phyloP scores from a whole-genome alignment of 2,888 invertebrate species.

The Andrena minutula region DNA sequence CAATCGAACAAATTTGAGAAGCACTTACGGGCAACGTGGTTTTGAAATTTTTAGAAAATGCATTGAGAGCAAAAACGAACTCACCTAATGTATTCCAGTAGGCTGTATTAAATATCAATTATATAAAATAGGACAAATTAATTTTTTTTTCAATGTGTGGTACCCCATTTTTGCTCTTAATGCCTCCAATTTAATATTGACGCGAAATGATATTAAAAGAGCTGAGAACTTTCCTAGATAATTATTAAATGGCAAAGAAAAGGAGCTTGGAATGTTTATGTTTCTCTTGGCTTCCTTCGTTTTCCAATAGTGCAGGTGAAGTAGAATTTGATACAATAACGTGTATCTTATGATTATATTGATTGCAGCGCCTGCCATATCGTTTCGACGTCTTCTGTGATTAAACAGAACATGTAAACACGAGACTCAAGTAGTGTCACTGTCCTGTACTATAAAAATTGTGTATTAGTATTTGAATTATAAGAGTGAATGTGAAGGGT shows the following conservation, averaged over 20 bases:
- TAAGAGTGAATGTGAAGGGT: not conserved
- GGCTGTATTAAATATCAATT: too few relatives aligned
- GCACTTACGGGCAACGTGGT: not conserved
- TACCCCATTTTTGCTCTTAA: too few relatives aligned
- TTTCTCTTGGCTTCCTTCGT: too few relatives aligned
- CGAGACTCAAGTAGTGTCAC: conserved; percentile 21
- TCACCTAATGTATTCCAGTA: too few relatives aligned
- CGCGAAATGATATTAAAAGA: not conserved
- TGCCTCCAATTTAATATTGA: too few relatives aligned
- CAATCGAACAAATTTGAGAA: conserved; percentile 13
- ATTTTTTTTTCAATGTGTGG: too few relatives aligned
- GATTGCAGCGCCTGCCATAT: not conserved
- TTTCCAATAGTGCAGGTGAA: too few relatives aligned
- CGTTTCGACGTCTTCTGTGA: conserved; percentile 23
- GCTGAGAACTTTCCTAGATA: not conserved
- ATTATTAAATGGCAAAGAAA: too few relatives aligned
- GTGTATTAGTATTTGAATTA: not conserved
- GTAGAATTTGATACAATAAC: not conserved
- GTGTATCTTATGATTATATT: not conserved
- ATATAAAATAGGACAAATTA: too few relatives aligned
- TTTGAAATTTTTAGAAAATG: not conserved
- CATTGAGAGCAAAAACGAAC: not conserved
- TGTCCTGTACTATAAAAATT: conserved; percentile 13
- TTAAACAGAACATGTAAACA: conserved; percentile 16
- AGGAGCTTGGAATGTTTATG: too few relatives aligned